Percentiles rank a stretch among this genome's conserved stretches.
Evolutionary conservation across 2,797 vertebrate genomes (phyloP).

Genomic region (Pangasius krempfi): DNA sequence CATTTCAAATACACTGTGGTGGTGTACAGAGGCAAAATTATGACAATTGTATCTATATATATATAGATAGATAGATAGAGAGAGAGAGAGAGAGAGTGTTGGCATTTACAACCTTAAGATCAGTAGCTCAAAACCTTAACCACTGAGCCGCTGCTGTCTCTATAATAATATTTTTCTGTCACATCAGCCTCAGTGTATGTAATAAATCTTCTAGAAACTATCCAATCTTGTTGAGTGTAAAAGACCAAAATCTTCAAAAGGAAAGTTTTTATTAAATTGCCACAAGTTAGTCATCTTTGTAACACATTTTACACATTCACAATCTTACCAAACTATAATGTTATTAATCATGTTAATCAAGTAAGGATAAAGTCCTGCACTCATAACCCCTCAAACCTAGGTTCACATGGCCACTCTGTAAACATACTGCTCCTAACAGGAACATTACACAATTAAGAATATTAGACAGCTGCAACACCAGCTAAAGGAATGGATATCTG

Average conservation of each 20-base stretch:
- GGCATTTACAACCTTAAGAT: not conserved
- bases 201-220: not conserved
- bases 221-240: not conserved
- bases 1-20: too few species aligned
- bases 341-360: conserved; percentile 30
- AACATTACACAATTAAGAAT: conserved; percentile 27
- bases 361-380: conserved; percentile 34
- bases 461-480: conserved; percentile 33
- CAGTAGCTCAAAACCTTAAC: not conserved
- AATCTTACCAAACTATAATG: conserved; percentile 34
- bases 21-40: too few species aligned
- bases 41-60: too few species aligned
- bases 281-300: conserved; percentile 15
- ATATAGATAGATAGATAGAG: too few species aligned
- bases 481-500: conserved; percentile 55
- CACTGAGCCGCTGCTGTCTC: not conserved
- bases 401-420: conserved; percentile 42
- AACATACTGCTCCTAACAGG: conserved; percentile 34
- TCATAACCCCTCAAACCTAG: conserved; percentile 32
- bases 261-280: conserved; percentile 53
- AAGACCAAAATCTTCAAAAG: conserved; percentile 30
- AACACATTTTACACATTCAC: conserved; percentile 30
- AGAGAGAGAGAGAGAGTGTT: not conserved
- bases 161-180: not conserved
- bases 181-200: not conserved